phyloP scores from a whole-genome alignment of 2,113 vertebrate genomes.

The Cisticola juncidis region DNA sequence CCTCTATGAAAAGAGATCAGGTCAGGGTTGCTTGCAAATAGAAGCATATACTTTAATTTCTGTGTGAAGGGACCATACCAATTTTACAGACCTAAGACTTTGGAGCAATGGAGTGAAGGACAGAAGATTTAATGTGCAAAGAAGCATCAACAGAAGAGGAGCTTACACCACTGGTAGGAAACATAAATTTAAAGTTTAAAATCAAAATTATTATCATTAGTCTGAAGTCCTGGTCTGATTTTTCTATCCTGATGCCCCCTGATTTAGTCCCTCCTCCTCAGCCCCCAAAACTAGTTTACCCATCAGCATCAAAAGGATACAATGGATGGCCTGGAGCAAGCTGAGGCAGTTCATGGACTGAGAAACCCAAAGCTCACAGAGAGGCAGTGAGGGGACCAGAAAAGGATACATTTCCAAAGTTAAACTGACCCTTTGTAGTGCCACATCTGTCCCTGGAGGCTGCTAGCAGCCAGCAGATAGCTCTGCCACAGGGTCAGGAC shows the following conservation, averaged over 20 bases:
- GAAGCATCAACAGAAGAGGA: neutral
- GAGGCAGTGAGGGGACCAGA: neutral
- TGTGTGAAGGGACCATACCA: neutral
- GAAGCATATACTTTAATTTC: neutral
- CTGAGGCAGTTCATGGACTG: neutral
- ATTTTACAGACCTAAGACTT: neutral
- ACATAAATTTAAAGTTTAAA: neutral
- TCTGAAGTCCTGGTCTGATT: neutral
- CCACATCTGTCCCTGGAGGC: neutral
- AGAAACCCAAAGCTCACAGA: neutral
- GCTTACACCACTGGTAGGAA: neutral
- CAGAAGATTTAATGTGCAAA: neutral
- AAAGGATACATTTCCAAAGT: neutral
- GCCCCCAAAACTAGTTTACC: neutral
- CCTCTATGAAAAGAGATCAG: neutral
- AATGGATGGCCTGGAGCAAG: neutral
- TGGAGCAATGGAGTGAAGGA: neutral
- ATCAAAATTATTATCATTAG: neutral
- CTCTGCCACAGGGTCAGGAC: neutral
- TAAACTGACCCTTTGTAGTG: neutral
- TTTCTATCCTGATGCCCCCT: neutral
- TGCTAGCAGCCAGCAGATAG: neutral
- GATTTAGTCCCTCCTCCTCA: neutral
- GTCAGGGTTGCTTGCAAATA: neutral
- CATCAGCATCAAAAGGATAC: neutral